phyloP scores from a whole-genome alignment of 1,140 invertebrate species.

The Hyles vespertilio region DNA sequence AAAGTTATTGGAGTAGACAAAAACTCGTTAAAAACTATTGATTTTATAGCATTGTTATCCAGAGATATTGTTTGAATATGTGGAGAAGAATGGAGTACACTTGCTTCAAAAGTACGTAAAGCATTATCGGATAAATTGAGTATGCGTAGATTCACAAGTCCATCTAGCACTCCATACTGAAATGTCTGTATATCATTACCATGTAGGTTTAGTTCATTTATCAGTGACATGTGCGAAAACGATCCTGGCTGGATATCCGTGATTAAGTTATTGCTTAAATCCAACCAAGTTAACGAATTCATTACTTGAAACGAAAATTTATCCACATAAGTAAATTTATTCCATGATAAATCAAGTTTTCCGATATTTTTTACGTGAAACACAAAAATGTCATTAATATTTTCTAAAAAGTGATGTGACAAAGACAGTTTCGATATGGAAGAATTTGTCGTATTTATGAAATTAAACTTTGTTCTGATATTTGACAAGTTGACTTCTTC shows the following conservation, averaged over 20 bases:
- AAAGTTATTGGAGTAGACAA: background rate
- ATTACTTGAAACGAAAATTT: conserved; percentile 4
- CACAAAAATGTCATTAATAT: conserved; percentile 3
- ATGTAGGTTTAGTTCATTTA: background rate
- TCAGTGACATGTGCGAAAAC: background rate
- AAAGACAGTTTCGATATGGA: background rate
- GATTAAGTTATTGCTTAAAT: conserved; percentile 1
- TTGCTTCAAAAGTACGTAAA: conserved; percentile 2
- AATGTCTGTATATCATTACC: conserved; percentile 1
- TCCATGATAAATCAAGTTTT: background rate
- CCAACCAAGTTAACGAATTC: background rate
- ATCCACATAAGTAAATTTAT: conserved; percentile 2
- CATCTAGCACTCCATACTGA: conserved; percentile 2
- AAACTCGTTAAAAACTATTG: conserved; percentile 2
- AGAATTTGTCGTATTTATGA: conserved; percentile 2
- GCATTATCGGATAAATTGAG: conserved; percentile 1
- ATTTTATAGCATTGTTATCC: conserved; percentile 1
- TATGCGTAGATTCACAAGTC: background rate
- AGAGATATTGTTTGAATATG: conserved; percentile 1
- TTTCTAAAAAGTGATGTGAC: background rate
- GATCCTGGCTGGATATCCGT: conserved; percentile 5
- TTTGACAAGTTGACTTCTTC: background rate
- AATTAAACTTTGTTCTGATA: background rate
- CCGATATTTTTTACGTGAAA: conserved; percentile 1
- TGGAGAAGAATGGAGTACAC: background rate